Percentiles rank a stretch among this genome's conserved stretches.
Evolutionary conservation across 2,888 invertebrate species (phyloP).

Genomic region (Agrypnus murinus): DNA sequence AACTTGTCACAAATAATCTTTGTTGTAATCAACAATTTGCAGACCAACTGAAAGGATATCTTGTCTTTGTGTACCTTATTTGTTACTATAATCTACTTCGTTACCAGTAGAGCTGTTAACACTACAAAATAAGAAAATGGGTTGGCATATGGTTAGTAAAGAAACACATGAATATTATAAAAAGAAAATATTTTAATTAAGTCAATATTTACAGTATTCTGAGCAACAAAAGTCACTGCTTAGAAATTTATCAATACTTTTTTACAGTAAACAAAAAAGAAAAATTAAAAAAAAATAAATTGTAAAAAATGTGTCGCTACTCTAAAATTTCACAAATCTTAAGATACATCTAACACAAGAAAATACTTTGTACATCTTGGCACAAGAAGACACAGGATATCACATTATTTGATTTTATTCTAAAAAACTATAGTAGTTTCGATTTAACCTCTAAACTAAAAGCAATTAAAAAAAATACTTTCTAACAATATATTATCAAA

Average conservation of each 20-base stretch:
- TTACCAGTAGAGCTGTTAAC: too few relatives aligned
- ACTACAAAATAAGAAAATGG: too few relatives aligned
- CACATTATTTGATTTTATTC: slow-evolving; percentile 58
- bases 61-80: too few relatives aligned
- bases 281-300: slow-evolving; percentile 8
- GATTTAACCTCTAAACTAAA: background rate
- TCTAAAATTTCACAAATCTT: slow-evolving; percentile 7
- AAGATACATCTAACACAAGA: slow-evolving; percentile 16
- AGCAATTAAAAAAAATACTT: too few relatives aligned
- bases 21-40: too few relatives aligned
- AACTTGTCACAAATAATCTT: too few relatives aligned
- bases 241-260: slow-evolving; percentile 33
- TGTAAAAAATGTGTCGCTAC: slow-evolving; percentile 9
- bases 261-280: background rate
- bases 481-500: background rate
- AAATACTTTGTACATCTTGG: slow-evolving; percentile 59
- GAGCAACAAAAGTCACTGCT: slow-evolving; percentile 22
- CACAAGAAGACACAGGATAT: slow-evolving; percentile 64
- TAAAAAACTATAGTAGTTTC: background rate
- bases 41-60: too few relatives aligned
- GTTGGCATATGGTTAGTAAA: too few relatives aligned
- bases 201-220: slow-evolving; percentile 32
- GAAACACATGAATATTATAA: too few relatives aligned
- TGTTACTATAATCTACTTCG: too few relatives aligned
- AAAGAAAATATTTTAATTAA: slow-evolving; percentile 26